Evolutionary conservation across 2,888 invertebrate species (phyloP).

Genomic region (Crossocerus cetratus): DNA sequence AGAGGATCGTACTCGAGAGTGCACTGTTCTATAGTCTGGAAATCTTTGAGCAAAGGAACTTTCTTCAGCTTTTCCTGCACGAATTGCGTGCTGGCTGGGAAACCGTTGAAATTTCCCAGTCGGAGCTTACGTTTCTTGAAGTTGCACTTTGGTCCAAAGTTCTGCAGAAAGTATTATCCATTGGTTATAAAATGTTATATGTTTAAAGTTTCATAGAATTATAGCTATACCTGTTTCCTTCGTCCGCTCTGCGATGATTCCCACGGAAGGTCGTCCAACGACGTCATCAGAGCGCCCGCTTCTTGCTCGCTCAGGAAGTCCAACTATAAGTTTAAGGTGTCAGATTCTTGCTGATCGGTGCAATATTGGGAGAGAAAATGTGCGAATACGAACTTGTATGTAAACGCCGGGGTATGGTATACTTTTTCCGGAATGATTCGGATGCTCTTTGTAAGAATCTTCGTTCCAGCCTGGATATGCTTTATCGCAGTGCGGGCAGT

Average conservation of each 20-base stretch:
- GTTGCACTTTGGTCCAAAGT: conserved; percentile 98
- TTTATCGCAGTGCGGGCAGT: conserved; percentile 86
- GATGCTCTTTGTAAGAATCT: conserved; percentile 81
- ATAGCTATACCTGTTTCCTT: conserved; percentile 89
- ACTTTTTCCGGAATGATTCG: conserved; percentile 81
- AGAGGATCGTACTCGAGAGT: conserved; percentile 93
- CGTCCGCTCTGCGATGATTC: conserved; percentile 96
- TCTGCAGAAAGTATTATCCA: conserved; percentile 77
- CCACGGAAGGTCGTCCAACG: conserved; percentile 91
- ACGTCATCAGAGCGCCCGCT: conserved; percentile 81
- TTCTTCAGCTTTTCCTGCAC: conserved; percentile 86
- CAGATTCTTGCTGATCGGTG: neutral
- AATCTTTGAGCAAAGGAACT: conserved; percentile 82
- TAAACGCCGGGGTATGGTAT: conserved; percentile 84
- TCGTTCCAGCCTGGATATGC: conserved; percentile 87
- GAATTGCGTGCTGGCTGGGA: conserved; percentile 88
- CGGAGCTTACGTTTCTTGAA: conserved; percentile 94
- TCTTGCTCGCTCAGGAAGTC: conserved; percentile 88
- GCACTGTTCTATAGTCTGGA: conserved; percentile 95
- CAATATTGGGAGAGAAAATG: conserved; percentile 1
- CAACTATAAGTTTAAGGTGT: conserved; percentile 70
- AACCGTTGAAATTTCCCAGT: conserved; percentile 89
- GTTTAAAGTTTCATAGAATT: neutral
- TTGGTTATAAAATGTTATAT: neutral
- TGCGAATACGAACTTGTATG: conserved; percentile 76